These are phyloP conservation scores for Cololabis saira DNA, from an alignment of 2,113 vertebrate genomes.

Conservation along the genomic window DNA sequence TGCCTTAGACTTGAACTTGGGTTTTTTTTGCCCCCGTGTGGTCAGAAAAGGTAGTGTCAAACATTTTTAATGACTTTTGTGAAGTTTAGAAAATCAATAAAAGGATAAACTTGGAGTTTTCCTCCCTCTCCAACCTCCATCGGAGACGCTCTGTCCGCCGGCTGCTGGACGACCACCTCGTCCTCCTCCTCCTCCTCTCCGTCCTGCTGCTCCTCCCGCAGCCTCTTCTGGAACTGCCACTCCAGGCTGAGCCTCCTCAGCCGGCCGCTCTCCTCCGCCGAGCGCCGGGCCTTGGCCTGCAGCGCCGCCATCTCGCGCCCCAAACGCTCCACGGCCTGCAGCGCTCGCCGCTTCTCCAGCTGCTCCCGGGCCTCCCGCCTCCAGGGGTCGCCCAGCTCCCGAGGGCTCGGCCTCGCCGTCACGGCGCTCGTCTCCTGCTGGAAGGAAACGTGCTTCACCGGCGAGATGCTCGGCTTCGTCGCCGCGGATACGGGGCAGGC, in stretches of 20 bases:
- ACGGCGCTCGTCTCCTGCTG: slow-evolving; percentile 74
- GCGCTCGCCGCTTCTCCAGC: slow-evolving; percentile 85
- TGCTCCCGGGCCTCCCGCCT: slow-evolving; percentile 88
- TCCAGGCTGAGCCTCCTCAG: slow-evolving; percentile 89
- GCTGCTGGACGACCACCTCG: slow-evolving; percentile 84
- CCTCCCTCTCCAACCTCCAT: neutral
- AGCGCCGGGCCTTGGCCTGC: slow-evolving; percentile 82
- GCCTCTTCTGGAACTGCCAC: slow-evolving; percentile 93
- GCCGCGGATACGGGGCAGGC: slow-evolving; percentile 51
- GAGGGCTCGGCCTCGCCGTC: slow-evolving; percentile 75
- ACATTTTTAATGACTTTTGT: no score
- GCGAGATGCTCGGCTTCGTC: slow-evolving; percentile 67
- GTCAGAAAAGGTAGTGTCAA: no score
- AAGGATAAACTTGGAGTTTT: neutral
- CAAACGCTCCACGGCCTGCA: slow-evolving; percentile 82
- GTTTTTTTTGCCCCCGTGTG: no score
- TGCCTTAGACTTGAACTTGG: no score
- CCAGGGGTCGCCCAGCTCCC: slow-evolving; percentile 85
- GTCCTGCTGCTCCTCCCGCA: slow-evolving; percentile 88
- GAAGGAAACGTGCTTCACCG: slow-evolving; percentile 88
- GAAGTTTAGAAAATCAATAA: no score
- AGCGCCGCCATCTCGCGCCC: slow-evolving; percentile 88
- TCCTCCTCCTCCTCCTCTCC: slow-evolving; percentile 91
- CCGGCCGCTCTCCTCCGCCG: slow-evolving; percentile 84
- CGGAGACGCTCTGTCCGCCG: slow-evolving; percentile 79